Conservation (phyloP, 2,888 invertebrate species). For the Boloria euphrosyne region DNA sequence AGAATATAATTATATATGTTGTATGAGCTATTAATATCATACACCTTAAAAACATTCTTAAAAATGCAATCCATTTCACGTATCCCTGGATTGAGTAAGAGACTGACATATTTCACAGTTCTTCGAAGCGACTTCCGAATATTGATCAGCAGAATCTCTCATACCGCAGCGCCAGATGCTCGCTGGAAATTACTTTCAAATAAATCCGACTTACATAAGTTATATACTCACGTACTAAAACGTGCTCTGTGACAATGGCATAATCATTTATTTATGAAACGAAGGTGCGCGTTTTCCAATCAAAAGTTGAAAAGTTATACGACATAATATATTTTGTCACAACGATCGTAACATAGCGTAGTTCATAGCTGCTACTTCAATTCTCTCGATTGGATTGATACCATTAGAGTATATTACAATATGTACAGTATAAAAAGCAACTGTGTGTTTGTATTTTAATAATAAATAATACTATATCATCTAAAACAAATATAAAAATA, state of each 20-base stretch:
- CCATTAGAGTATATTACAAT: too few species aligned
- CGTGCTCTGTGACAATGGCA: conserved; percentile 52
- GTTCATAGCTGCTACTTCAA: neutral
- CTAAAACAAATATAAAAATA: too few species aligned
- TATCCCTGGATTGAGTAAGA: conserved; percentile 68
- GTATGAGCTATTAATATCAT: neutral
- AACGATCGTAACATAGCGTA: conserved; percentile 9
- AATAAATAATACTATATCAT: too few species aligned
- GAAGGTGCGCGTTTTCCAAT: conserved; percentile 33
- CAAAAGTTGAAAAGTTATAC: conserved; percentile 15
- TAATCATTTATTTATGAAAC: conserved; percentile 54
- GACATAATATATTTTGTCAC: conserved; percentile 7
- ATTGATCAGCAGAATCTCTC: conserved; percentile 79
- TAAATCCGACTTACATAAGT: conserved; percentile 69
- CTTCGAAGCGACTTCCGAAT: conserved; percentile 74
- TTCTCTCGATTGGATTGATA: too few species aligned
- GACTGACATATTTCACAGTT: conserved; percentile 78
- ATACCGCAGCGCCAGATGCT: conserved; percentile 79
- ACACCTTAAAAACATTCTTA: conserved; percentile 7
- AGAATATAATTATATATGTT: too few species aligned
- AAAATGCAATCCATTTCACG: conserved; percentile 54
- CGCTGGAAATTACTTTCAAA: conserved; percentile 79
- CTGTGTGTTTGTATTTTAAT: too few species aligned
- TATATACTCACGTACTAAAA: conserved; percentile 45
- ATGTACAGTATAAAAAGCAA: too few species aligned